Conservation (phyloP, 2,888 invertebrate species). For the Pediacus dermestoides region DNA sequence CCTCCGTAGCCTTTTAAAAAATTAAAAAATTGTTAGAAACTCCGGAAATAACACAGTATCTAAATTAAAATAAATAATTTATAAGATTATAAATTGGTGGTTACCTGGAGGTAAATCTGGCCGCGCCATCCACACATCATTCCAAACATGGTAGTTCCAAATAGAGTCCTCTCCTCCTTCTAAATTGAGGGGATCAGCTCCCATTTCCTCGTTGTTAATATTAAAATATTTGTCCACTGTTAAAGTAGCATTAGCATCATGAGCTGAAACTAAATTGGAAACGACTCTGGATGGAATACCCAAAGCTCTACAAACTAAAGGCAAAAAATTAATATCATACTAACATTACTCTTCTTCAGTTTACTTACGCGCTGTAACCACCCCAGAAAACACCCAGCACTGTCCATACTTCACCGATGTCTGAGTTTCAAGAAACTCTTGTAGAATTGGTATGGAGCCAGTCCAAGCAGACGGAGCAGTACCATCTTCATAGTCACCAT, state of each 20-base stretch:
- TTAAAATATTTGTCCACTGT: conserved; percentile 78
- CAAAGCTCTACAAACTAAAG: conserved; percentile 69
- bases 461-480: conserved; percentile 77
- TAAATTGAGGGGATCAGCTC: conserved; percentile 66
- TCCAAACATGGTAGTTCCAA: conserved; percentile 90
- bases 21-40: conserved; percentile 3
- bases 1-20: conserved; percentile 67
- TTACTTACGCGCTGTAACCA: conserved; percentile 67
- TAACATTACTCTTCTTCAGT: too few species aligned
- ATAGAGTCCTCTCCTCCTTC: conserved; percentile 69
- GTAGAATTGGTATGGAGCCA: conserved; percentile 73
- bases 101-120: conserved; percentile 67
- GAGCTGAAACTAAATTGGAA: conserved; percentile 80
- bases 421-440: conserved; percentile 63
- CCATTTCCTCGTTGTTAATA: conserved; percentile 61
- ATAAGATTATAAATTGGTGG: too few species aligned
- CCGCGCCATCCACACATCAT: conserved; percentile 82
- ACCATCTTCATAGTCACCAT: conserved; percentile 69
- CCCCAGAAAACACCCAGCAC: conserved; percentile 85
- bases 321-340: conserved; percentile 1
- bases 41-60: not conserved
- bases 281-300: conserved; percentile 79
- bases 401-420: conserved; percentile 75
- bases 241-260: conserved; percentile 74
- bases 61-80: too few species aligned